Evolutionary conservation across 2,113 vertebrate species (phyloP).

Genomic region (Anhinga anhinga): DNA sequence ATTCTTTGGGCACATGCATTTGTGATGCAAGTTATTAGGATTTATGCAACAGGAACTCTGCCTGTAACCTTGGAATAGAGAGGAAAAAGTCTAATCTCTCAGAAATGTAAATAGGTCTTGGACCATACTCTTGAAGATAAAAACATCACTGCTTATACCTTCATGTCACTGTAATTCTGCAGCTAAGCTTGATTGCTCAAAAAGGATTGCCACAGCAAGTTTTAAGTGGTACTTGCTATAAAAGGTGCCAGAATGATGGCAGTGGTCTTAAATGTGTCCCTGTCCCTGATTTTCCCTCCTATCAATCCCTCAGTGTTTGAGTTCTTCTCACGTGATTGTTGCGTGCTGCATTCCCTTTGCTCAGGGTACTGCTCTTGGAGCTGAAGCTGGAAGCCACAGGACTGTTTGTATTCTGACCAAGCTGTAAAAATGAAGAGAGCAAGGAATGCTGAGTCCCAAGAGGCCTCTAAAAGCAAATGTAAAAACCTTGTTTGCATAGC

Average conservation of each 20-base stretch:
- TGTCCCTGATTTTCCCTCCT: not conserved
- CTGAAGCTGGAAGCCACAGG: not conserved
- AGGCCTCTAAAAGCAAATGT: constrained; percentile 17
- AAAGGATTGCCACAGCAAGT: not conserved
- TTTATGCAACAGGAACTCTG: not conserved
- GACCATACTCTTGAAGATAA: not conserved
- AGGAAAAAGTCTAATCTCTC: not conserved
- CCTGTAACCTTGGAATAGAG: not conserved
- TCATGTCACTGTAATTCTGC: not conserved
- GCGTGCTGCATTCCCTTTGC: not conserved
- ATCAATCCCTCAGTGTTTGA: not conserved
- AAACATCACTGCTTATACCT: not conserved
- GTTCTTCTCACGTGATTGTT: not conserved
- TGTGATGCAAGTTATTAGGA: not conserved
- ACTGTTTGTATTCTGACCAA: not conserved
- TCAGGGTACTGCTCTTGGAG: not conserved
- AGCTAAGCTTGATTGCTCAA: not conserved
- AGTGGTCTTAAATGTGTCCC: not conserved
- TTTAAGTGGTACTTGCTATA: not conserved
- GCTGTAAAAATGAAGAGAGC: not conserved
- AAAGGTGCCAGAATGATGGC: not conserved
- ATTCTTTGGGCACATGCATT: not conserved
- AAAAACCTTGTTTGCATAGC: not conserved
- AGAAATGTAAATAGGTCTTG: not conserved
- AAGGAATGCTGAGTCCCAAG: not conserved